Percentiles rank a stretch among this genome's conserved stretches.
These are phyloP conservation scores for Empidonax traillii DNA, from an alignment of 2,113 vertebrate species.

Conservation along the genomic window DNA sequence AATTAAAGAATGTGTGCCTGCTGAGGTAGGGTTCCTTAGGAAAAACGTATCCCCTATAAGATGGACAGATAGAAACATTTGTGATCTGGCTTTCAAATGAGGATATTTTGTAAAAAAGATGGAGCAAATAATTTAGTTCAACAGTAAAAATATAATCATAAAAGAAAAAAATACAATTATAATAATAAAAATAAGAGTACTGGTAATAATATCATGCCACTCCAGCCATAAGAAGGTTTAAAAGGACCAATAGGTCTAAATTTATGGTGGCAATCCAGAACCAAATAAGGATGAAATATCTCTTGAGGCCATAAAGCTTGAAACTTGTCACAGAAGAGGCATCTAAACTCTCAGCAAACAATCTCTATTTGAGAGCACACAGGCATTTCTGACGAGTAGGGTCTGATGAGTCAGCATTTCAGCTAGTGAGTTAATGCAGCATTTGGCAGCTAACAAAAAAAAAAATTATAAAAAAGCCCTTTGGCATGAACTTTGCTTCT, in stretches of 20 bases:
- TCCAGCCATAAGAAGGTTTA: neutral
- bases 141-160: neutral
- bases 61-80: neutral
- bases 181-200: neutral
- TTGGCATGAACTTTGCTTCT: slow-evolving; percentile 50
- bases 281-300: neutral
- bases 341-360: slow-evolving; percentile 11
- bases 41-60: neutral
- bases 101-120: neutral
- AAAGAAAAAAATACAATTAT: neutral
- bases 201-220: neutral
- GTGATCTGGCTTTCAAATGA: neutral
- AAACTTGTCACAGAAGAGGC: neutral
- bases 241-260: neutral
- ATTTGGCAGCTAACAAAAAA: slow-evolving; percentile 27
- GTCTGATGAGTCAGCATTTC: slow-evolving; percentile 61
- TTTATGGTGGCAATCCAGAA: neutral
- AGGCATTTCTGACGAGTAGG: neutral
- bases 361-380: slow-evolving; percentile 17
- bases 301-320: neutral
- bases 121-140: neutral
- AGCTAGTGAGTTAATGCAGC: slow-evolving; percentile 37
- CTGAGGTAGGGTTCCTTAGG: neutral
- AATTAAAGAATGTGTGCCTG: neutral
- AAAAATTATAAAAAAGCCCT: slow-evolving; percentile 3